Percentiles rank a stretch among this genome's conserved stretches.
These are phyloP conservation scores for Umimayanthus kanabou DNA, from an alignment of 92 coral and sea anemone species.

Conservation along the genomic window DNA sequence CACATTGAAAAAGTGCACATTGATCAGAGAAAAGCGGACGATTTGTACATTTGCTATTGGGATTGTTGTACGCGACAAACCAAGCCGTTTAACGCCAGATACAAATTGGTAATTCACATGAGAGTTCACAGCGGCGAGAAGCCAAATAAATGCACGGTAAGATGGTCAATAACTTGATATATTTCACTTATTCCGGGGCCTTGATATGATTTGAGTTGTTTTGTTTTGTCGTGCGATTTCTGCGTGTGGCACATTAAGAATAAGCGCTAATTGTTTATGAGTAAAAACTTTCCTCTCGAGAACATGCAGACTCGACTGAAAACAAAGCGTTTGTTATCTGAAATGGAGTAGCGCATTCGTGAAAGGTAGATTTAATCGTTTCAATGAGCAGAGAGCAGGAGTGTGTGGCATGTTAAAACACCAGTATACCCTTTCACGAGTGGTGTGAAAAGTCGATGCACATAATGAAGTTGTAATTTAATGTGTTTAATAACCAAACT, in stretches of 20 bases:
- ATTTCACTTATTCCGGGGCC: neutral
- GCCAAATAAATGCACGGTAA: conserved; percentile 99
- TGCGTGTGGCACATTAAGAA: conserved; percentile 53
- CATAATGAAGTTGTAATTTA: neutral
- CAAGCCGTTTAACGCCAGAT: conserved; percentile 92
- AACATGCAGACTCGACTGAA: conserved; percentile 26
- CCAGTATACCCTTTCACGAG: neutral
- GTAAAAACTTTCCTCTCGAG: conserved; percentile 47
- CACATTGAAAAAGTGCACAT: conserved; percentile 98
- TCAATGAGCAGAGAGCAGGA: neutral
- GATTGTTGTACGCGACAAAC: conserved; percentile 92
- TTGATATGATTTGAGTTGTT: neutral
- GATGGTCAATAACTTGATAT: conserved; percentile 47
- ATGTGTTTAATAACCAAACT: neutral
- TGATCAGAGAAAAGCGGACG: conserved; percentile 98
- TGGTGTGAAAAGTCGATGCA: conserved; percentile 23
- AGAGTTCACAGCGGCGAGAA: conserved; percentile 98
- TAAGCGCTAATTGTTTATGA: conserved; percentile 41
- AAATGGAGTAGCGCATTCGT: conserved; percentile 15
- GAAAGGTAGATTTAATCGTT: conserved; percentile 12
- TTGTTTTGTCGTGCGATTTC: conserved; percentile 19
- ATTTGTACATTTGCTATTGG: conserved; percentile 96
- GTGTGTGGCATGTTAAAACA: neutral
- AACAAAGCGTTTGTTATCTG: conserved; percentile 32
- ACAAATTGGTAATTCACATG: conserved; percentile 92